Base-by-base conservation (phyloP, 2,888 invertebrate species). In the Spilarctia lutea region DNA sequence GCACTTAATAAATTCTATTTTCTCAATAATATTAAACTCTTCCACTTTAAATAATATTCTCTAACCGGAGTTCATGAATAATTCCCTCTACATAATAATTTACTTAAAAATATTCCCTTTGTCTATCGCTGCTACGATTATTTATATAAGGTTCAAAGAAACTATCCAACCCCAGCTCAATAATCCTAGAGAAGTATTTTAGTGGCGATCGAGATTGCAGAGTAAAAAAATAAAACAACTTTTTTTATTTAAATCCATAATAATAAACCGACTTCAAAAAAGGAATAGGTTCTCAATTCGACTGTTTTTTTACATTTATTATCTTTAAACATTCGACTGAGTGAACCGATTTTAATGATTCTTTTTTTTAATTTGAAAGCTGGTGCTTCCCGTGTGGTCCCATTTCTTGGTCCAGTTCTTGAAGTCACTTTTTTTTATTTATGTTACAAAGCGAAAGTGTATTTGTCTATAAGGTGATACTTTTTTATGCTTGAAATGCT, bases 21-120 rank as follows among this genome's bases (percentile, higher is more conserved):
- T 56, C 13, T n/a, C 56, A 56, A 56, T 27, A 10, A 56, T 27
- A n/a, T 56, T 56, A 30, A 30, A 30, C 16, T n/a, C 18, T 63
- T 60, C 60, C 13, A 30, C 60, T 16, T 75, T 79, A 74, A 79
- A 77, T 79, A 77, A 76, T 78, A 77, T 77, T 73, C 78, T 76
- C 78, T 35, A 78, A 72, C 78, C 48, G 71, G 65, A 72, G 13
- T 66, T 78, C 75, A 84, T 83, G 71, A 83, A 83, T 85, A 79
- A 83, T 85, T 83, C 75, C 70, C 66, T 71, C 68, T 69, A 60
- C 65, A 56, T 75, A 74, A 76, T 75, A 79, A 77, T 76, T 52
- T 74, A 73, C 71, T 74, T 35, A 75, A 80, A 74, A 77, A 84
- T 76, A 71, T 77, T 77, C 30, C 35, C 35, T 68, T 35, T 52